Percentiles rank a stretch among this genome's conserved stretches.
Evolutionary conservation across 2,797 vertebrate species (phyloP).

Genomic region (Premnoplex brunnescens): DNA sequence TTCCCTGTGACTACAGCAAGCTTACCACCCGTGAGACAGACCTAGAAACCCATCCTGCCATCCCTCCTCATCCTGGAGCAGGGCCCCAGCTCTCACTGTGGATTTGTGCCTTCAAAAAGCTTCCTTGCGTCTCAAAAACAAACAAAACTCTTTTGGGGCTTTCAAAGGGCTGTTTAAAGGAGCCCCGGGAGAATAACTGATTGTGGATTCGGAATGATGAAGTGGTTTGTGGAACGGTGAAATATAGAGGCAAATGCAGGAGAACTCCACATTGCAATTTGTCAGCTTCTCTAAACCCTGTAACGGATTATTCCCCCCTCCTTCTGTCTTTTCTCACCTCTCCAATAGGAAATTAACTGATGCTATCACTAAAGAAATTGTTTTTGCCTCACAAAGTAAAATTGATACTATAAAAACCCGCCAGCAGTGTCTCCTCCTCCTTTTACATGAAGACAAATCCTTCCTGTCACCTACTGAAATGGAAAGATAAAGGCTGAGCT

Average conservation of each 20-base stretch:
- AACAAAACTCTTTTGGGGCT: constrained; percentile 42
- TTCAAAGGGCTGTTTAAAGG: constrained; percentile 53
- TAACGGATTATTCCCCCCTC: constrained; percentile 54
- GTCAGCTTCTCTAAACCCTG: constrained; percentile 62
- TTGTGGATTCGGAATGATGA: constrained; percentile 52
- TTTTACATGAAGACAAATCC: constrained; percentile 64
- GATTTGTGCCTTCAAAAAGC: not conserved
- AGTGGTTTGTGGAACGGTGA: constrained; percentile 32
- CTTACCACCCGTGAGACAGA: not conserved
- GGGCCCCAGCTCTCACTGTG: not conserved
- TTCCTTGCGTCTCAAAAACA: constrained; percentile 2
- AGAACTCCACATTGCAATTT: constrained; percentile 59
- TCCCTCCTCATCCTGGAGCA: not conserved
- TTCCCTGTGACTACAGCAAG: accelerated
- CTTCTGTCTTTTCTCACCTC: constrained; percentile 45
- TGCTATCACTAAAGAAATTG: constrained; percentile 76
- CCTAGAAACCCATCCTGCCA: not conserved
- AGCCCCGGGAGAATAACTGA: constrained; percentile 43
- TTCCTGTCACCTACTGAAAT: constrained; percentile 65
- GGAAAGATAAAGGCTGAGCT: constrained; percentile 65
- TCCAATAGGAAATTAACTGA: constrained; percentile 80
- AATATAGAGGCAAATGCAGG: constrained; percentile 46
- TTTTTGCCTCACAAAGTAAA: constrained; percentile 75
- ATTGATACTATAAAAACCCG: constrained; percentile 68
- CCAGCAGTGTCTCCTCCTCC: constrained; percentile 62